Base-by-base conservation (phyloP, 2,113 vertebrate species). In the Struthidea cinerea region DNA sequence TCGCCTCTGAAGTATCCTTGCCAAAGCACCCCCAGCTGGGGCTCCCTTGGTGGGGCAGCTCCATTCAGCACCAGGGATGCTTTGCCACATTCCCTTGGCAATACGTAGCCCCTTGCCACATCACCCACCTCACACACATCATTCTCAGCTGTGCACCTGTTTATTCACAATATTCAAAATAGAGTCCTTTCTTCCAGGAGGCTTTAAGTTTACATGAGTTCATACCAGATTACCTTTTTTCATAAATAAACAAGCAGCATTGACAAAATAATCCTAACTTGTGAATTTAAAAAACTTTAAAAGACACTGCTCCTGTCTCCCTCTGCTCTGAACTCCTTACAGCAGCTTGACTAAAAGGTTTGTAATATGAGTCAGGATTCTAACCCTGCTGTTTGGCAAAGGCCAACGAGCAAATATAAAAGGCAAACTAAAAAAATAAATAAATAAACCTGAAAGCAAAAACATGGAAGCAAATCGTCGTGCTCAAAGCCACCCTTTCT, bases 71-170 rank as follows among this genome's bases (percentile, higher is more conserved):
- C 17, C 71, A 65, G 61, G 13, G 37, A 80, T 19, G 15, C 42
- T 56, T 9, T 47, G 52, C 33, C 73, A 46, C 20, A 8, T 24
- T 32, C 37, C n/a, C 10, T 3, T 14, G 27, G 11, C 32, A 18
- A 16, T 19, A 11, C 0, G 0, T 10, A 18, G 9, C 33, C 35
- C 64, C 55, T 24, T n/a, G 32, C n/a, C 49, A 42, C 2, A 2
- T n/a, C 73, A 80, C 63, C 23, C 42, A 57, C 14, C 47, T 16
- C 2, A 2, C 10, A 39, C 10, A 4, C 5, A 17, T 3, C 47
- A 8, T 6, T 50, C 52, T 57, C 57, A 44, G 57, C 64, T 81
- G 14, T 33, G 16, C 3, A 1, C 20, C 44, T 70, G 23, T 44
- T 49, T 60, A 52, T 22, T 60, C 64, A 68, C 19, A 49, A 42